Conservation (phyloP, 1,140 invertebrate genomes). For the Lucilia sericata region DNA sequence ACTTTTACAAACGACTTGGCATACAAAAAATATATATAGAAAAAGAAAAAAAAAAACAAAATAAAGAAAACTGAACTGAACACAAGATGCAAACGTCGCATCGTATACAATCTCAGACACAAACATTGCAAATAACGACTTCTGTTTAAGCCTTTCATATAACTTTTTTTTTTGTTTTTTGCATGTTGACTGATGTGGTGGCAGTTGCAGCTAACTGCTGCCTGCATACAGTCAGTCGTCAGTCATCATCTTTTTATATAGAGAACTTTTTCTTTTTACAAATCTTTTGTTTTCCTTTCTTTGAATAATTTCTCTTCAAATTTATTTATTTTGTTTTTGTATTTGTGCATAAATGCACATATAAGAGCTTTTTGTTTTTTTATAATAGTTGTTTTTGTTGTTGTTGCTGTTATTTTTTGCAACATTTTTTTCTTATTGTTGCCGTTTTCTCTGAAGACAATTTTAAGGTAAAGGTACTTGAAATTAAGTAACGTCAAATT, state of each 20-base stretch:
- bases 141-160: background rate
- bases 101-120: background rate
- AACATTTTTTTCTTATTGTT: background rate
- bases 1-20: conserved; percentile 64
- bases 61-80: conserved; percentile 42
- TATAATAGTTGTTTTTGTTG: background rate
- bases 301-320: background rate
- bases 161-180: background rate
- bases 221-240: background rate
- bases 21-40: conserved; percentile 29
- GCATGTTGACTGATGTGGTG: too few relatives aligned
- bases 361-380: conserved; percentile 34
- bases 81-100: conserved; percentile 42
- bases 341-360: conserved; percentile 40
- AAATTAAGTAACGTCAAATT: conserved; percentile 39
- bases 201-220: background rate
- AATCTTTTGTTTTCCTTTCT: conserved; percentile 35
- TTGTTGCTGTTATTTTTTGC: conserved; percentile 8
- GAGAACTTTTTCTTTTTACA: conserved; percentile 31
- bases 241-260: conserved; percentile 24
- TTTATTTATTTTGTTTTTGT: conserved; percentile 23
- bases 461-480: conserved; percentile 35
- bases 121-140: conserved; percentile 9
- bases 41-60: background rate
- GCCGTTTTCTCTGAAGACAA: conserved; percentile 38